Conservation (phyloP, 2,797 vertebrate genomes). For the Sebastes kiyomatsui region DNA sequence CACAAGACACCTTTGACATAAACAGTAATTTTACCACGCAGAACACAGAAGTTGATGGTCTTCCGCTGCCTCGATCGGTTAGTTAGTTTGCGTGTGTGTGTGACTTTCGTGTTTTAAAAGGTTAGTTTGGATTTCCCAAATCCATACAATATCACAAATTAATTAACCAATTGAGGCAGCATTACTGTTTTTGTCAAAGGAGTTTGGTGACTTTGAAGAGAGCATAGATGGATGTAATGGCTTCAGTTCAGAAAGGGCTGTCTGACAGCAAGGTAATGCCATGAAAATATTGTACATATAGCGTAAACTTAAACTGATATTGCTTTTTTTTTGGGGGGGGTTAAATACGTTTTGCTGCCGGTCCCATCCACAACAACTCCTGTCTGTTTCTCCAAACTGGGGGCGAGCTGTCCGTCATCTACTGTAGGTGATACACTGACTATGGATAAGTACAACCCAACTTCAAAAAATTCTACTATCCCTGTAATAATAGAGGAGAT, state of each 20-base stretch:
- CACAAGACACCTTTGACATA: not conserved
- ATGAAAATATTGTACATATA: not conserved
- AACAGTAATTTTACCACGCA: not conserved
- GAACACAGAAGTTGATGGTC: not conserved
- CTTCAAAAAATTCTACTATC: not conserved
- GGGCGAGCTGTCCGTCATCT: not conserved
- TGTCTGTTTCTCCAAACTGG: not conserved
- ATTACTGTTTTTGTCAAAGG: not conserved
- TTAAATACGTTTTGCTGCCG: not conserved
- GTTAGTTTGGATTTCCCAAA: too few relatives aligned
- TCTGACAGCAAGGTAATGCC: not conserved
- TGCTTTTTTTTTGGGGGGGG: fast-evolving
- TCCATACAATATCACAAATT: not conserved
- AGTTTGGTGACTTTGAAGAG: not conserved
- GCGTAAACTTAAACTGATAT: not conserved
- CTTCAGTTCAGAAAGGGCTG: not conserved
- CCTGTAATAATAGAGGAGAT: not conserved
- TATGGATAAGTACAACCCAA: not conserved
- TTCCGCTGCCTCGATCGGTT: not conserved
- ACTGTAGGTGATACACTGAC: not conserved
- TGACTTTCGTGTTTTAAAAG: too few relatives aligned
- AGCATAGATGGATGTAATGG: not conserved
- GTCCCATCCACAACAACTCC: not conserved
- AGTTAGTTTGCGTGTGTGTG: not conserved
- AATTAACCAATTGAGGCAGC: not conserved